phyloP scores from a whole-genome alignment of 1,140 invertebrate species.

The Brachystomella parvula region DNA sequence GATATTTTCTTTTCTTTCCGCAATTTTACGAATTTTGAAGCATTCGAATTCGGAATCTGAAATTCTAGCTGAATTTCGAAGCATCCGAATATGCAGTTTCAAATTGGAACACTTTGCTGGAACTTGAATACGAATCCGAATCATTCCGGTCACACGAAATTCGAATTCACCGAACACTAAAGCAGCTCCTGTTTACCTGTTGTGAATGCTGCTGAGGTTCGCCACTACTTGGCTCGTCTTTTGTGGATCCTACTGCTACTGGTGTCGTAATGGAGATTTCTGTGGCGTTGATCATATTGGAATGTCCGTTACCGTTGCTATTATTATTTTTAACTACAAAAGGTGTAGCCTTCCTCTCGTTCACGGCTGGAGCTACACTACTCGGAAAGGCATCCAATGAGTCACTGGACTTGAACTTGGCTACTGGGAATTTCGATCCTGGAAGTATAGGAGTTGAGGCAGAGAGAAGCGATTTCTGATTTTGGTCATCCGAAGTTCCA shows the following conservation, averaged over 20 bases:
- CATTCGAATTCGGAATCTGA: too few species aligned
- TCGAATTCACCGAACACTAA: background rate
- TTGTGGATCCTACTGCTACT: background rate
- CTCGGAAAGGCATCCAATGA: background rate
- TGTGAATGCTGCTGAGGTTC: background rate
- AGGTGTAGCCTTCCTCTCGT: background rate
- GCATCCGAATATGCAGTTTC: too few species aligned
- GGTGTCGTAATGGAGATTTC: background rate
- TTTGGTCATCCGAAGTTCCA: constrained; percentile 59
- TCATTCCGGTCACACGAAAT: too few species aligned
- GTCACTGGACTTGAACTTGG: constrained; percentile 9
- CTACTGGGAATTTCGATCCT: background rate
- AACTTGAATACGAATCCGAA: too few species aligned
- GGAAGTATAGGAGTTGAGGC: background rate
- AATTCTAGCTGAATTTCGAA: too few species aligned
- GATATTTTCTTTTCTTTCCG: too few species aligned
- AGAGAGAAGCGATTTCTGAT: background rate
- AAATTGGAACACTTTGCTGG: too few species aligned
- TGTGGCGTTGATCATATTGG: background rate
- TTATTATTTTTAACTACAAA: background rate
- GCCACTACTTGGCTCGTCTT: background rate
- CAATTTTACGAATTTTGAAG: too few species aligned
- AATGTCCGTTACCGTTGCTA: background rate
- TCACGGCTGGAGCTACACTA: background rate
- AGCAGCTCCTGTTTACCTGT: constrained; percentile 10